A percentile compares a stretch with the other conserved stretches of the same genome.
Evolutionary conservation across 2,888 invertebrate genomes (phyloP).

Genomic region (Neria commutata): DNA sequence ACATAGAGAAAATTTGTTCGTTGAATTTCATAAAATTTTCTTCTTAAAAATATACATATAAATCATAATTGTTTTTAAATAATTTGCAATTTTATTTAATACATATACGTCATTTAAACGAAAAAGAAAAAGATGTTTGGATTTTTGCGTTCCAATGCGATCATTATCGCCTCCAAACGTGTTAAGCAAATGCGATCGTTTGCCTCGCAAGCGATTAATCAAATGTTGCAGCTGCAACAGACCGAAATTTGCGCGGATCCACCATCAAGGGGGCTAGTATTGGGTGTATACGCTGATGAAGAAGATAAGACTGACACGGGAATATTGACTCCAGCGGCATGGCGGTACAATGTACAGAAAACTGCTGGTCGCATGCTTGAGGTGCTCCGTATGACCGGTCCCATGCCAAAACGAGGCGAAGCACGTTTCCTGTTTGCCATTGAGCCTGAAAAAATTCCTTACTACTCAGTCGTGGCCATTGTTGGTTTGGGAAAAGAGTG

Average conservation of each 20-base stretch:
- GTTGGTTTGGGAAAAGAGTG: slow-evolving; percentile 77
- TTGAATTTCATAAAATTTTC: slow-evolving; percentile 14
- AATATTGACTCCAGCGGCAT: slow-evolving; percentile 68
- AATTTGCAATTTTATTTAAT: slow-evolving; percentile 20
- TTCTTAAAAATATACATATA: slow-evolving; percentile 5
- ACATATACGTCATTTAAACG: neutral
- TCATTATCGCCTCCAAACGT: slow-evolving; percentile 11
- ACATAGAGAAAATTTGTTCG: slow-evolving; percentile 13
- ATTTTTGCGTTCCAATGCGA: slow-evolving; percentile 34
- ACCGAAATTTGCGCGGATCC: slow-evolving; percentile 58
- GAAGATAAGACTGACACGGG: slow-evolving; percentile 64
- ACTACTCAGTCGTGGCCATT: slow-evolving; percentile 72
- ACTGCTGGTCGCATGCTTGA: slow-evolving; percentile 66
- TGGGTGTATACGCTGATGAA: slow-evolving; percentile 71
- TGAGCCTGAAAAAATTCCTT: slow-evolving; percentile 62
- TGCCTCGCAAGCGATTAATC: slow-evolving; percentile 53
- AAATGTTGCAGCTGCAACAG: slow-evolving; percentile 50
- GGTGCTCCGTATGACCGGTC: slow-evolving; percentile 64
- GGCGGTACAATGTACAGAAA: slow-evolving; percentile 66
- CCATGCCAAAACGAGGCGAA: slow-evolving; percentile 64
- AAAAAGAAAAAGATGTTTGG: slow-evolving; percentile 37
- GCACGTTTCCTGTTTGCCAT: slow-evolving; percentile 71
- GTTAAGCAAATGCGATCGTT: slow-evolving; percentile 33
- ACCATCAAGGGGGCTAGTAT: slow-evolving; percentile 64
- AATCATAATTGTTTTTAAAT: slow-evolving; percentile 13